Evolutionary conservation across 1,140 invertebrate species (phyloP).

Genomic region (Octopus sinensis): DNA sequence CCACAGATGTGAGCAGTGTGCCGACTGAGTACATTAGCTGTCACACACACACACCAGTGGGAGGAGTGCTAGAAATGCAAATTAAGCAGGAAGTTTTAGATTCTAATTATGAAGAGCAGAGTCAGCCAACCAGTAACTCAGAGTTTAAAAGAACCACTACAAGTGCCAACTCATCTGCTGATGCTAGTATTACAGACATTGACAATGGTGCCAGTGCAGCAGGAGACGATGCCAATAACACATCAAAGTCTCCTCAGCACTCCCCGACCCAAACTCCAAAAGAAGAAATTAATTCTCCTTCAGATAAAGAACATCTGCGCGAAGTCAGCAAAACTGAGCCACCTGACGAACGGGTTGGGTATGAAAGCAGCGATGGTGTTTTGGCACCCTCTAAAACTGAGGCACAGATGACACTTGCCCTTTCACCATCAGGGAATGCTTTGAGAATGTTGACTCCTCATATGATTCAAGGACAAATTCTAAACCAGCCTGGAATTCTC

Average conservation of each 20-base stretch:
- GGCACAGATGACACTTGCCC: background rate
- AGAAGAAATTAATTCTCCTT: background rate
- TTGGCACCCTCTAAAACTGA: background rate
- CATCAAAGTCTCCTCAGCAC: background rate
- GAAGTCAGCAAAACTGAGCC: background rate
- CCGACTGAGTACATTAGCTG: no score
- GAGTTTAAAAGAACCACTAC: background rate
- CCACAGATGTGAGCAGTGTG: no score
- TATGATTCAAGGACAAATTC: background rate
- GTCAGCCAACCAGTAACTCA: background rate
- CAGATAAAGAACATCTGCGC: background rate
- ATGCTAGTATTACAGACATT: background rate
- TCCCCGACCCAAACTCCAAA: background rate
- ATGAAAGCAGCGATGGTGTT: background rate
- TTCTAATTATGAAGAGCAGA: slow-evolving; percentile 8
- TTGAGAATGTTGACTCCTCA: slow-evolving; percentile 5
- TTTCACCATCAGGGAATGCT: background rate
- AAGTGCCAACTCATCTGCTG: background rate
- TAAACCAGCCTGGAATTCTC: slow-evolving; percentile 1
- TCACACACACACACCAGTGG: no score
- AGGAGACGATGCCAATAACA: background rate
- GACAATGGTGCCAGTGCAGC: background rate
- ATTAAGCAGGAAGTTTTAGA: slow-evolving; percentile 12
- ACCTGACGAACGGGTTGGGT: background rate
- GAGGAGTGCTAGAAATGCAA: background rate